Percentiles rank a stretch among this genome's conserved stretches.
Conservation (phyloP, 2,113 vertebrate species). For the Petrocephalus microphthalmus region DNA sequence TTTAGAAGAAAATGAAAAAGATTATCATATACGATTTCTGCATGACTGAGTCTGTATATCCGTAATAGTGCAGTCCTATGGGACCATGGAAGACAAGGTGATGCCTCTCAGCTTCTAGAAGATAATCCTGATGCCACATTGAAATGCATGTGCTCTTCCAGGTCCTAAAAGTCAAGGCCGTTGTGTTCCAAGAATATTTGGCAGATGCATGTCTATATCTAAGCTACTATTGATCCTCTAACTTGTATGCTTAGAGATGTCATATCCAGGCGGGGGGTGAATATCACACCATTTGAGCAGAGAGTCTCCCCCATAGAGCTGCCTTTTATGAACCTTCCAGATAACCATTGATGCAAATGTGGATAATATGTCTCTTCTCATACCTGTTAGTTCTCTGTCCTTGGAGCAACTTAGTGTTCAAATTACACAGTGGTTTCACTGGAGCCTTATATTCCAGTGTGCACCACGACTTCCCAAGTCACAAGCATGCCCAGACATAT, state of each 20-base stretch:
- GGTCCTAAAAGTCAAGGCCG: background rate
- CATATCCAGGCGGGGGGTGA: background rate
- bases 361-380: conserved; percentile 2
- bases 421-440: too few relatives aligned
- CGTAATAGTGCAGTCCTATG: background rate
- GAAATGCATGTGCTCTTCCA: background rate
- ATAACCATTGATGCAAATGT: background rate
- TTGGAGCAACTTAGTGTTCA: too few relatives aligned
- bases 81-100: background rate
- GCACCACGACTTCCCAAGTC: too few relatives aligned
- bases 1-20: background rate
- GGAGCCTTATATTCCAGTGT: too few relatives aligned
- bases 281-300: background rate
- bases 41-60: background rate
- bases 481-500: too few relatives aligned
- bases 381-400: background rate
- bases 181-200: background rate
- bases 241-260: background rate
- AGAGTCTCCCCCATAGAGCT: background rate
- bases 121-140: background rate
- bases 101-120: background rate
- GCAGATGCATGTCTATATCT: background rate
- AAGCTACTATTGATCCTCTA: background rate
- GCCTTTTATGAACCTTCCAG: background rate
- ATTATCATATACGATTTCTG: background rate